Conservation (phyloP, 2,797 vertebrate species). For the Takifugu rubripes region DNA sequence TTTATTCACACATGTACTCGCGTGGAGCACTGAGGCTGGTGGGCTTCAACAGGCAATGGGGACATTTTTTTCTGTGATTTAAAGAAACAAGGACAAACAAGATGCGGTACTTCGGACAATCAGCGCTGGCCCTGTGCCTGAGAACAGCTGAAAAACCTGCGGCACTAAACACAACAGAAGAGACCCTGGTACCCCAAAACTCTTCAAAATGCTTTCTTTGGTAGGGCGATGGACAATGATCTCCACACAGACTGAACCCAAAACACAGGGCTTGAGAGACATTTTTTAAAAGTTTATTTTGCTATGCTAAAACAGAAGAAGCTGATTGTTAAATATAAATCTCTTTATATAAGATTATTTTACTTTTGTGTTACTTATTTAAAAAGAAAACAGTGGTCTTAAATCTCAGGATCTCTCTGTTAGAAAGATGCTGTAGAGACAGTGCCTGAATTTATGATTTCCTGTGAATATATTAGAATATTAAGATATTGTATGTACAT, state of each 20-base stretch:
- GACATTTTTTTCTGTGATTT: slow-evolving; percentile 12
- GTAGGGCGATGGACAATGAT: slow-evolving; percentile 42
- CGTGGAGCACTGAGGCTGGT: slow-evolving; percentile 48
- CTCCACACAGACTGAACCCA: slow-evolving; percentile 40
- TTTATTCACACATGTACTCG: slow-evolving; percentile 29
- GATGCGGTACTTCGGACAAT: slow-evolving; percentile 46
- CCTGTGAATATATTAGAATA: slow-evolving; percentile 83
- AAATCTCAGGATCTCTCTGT: slow-evolving; percentile 81
- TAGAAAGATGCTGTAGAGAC: slow-evolving; percentile 69
- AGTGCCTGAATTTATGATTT: slow-evolving; percentile 77
- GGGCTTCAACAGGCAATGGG: slow-evolving; percentile 33
- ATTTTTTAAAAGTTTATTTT: slow-evolving; percentile 81
- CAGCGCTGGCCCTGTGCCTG: slow-evolving; percentile 36
- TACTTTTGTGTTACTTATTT: slow-evolving; percentile 79
- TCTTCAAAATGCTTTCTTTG: slow-evolving; percentile 35
- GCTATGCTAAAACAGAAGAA: slow-evolving; percentile 73
- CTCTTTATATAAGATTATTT: slow-evolving; percentile 83
- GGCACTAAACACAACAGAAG: slow-evolving; percentile 56
- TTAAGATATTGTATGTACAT: slow-evolving; percentile 81
- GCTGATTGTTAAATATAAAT: slow-evolving; percentile 81
- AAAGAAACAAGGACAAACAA: slow-evolving; percentile 24
- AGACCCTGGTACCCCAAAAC: slow-evolving; percentile 41
- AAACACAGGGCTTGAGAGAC: slow-evolving; percentile 56
- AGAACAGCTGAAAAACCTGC: slow-evolving; percentile 51
- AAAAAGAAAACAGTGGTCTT: slow-evolving; percentile 75